phyloP scores from a whole-genome alignment of 2,888 invertebrate species.

The Pyrrhosoma nymphula region DNA sequence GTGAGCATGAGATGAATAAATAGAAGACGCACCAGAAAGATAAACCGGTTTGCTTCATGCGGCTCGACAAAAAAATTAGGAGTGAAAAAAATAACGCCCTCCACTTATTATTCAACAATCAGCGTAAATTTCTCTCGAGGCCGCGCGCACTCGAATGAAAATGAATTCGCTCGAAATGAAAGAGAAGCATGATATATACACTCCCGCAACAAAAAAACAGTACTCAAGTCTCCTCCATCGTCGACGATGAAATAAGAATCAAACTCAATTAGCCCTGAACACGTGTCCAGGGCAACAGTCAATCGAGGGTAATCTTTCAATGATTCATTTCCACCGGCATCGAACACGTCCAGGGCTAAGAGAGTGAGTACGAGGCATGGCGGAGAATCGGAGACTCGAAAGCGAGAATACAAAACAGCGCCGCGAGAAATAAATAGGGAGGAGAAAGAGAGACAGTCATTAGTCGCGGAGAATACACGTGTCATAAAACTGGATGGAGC shows the following conservation, averaged over 20 bases:
- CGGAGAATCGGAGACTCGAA: background rate
- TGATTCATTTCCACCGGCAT: background rate
- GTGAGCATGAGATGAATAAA: no score
- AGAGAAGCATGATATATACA: background rate
- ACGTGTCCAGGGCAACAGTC: background rate
- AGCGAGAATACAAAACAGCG: background rate
- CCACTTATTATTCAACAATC: no score
- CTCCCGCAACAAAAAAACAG: background rate
- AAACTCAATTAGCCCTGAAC: background rate
- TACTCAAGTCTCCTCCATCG: background rate
- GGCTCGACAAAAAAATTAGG: no score
- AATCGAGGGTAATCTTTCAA: background rate
- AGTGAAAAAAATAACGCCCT: no score
- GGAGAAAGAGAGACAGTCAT: background rate
- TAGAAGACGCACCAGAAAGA: background rate
- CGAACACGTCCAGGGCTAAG: background rate
- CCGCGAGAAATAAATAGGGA: background rate
- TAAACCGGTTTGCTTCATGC: no score
- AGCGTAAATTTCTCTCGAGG: background rate
- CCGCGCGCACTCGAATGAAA: background rate
- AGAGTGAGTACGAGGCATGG: background rate
- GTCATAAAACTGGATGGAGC: background rate
- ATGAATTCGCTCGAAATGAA: background rate
- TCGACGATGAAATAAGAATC: background rate
- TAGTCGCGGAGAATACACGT: constrained; percentile 26